Evolutionary conservation across 2,113 vertebrate genomes (phyloP).

Genomic region (Caracal caracal): DNA sequence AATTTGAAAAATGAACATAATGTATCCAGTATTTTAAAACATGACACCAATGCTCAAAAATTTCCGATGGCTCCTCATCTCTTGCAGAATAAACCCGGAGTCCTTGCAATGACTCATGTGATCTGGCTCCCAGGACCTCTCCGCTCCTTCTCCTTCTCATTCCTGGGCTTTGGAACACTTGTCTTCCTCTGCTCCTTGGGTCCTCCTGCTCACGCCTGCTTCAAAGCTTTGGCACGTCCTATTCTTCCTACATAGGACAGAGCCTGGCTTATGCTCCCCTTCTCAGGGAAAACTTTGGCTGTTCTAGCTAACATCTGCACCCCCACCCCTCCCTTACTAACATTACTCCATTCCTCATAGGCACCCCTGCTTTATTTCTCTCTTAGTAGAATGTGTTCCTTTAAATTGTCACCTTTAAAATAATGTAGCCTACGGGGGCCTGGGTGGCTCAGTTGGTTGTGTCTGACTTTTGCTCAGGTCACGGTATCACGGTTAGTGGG

Average conservation of each 20-base stretch:
- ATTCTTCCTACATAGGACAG: too few relatives aligned
- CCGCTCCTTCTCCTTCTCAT: neutral
- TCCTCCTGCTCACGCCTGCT: neutral
- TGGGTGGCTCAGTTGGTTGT: too few relatives aligned
- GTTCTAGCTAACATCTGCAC: neutral
- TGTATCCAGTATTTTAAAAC: neutral
- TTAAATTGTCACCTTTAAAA: neutral
- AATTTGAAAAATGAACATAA: conserved; percentile 1
- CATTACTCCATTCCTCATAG: neutral
- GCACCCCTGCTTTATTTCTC: neutral
- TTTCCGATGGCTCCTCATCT: neutral
- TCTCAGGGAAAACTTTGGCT: neutral
- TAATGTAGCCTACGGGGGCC: too few relatives aligned
- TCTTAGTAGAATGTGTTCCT: neutral
- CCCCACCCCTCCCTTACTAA: too few relatives aligned
- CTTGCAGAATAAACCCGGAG: neutral
- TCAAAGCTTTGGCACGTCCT: neutral
- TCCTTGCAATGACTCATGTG: neutral
- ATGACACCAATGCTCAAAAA: neutral
- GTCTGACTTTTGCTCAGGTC: too few relatives aligned
- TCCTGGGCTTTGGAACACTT: neutral
- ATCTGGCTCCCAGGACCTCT: neutral
- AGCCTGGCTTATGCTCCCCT: neutral
- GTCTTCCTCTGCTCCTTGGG: neutral
- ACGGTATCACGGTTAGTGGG: too few relatives aligned